These are phyloP conservation scores for Geococcyx californianus DNA, from an alignment of 2,113 vertebrate genomes.

Conservation along the genomic window DNA sequence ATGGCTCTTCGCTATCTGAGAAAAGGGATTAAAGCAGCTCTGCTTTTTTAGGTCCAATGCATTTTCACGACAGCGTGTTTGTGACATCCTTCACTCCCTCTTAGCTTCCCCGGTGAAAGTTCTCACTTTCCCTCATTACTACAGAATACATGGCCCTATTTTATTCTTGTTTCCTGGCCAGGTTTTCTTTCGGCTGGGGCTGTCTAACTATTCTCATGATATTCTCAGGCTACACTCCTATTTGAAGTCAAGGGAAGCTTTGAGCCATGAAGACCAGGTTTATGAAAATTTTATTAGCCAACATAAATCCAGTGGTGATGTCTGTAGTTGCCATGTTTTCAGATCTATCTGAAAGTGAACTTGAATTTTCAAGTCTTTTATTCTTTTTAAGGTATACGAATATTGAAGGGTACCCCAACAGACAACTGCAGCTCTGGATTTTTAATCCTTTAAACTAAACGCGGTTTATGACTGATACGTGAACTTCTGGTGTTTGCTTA, in stretches of 20 bases:
- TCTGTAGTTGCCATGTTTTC: not conserved
- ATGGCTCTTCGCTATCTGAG: not conserved
- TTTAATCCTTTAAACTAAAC: not conserved
- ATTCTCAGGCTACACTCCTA: not conserved
- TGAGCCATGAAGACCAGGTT: not conserved
- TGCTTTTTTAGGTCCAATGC: not conserved
- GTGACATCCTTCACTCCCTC: fast-evolving
- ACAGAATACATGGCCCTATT: fast-evolving
- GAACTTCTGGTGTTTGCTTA: not conserved
- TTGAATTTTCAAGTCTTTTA: not conserved
- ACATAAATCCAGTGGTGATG: fast-evolving
- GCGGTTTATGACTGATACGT: not conserved
- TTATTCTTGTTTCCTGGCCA: not conserved
- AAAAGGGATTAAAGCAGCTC: not conserved
- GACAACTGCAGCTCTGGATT: not conserved
- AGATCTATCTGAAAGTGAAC: not conserved
- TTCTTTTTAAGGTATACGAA: too few relatives aligned
- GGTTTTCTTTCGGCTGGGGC: not conserved
- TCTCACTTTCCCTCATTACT: not conserved
- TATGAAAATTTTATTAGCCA: not conserved
- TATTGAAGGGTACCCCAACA: not conserved
- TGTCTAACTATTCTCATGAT: fast-evolving
- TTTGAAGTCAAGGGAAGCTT: not conserved
- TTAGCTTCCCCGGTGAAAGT: not conserved
- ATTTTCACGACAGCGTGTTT: fast-evolving